These are phyloP conservation scores for Loris lydekkerianus DNA, from an alignment of 2,797 vertebrate species.

Conservation along the genomic window DNA sequence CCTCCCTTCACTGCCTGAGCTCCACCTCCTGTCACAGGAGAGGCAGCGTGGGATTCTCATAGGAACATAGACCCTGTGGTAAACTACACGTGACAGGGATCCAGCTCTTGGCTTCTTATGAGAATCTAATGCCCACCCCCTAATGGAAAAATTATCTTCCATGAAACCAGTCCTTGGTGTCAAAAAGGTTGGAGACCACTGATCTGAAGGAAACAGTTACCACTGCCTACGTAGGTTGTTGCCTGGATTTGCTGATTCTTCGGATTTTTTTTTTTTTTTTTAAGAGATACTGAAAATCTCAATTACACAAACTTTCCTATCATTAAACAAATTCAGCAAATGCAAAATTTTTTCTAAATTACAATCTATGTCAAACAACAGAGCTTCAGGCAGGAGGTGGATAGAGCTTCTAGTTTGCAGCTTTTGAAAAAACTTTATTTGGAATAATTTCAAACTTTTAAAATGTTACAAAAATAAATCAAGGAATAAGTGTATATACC, in stretches of 20 bases:
- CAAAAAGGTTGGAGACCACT: no score
- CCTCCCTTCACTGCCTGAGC: no score
- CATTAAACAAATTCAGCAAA: neutral
- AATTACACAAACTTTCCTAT: neutral
- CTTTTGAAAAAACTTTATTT: neutral
- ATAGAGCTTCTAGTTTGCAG: neutral
- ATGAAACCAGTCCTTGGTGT: no score
- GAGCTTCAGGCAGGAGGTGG: neutral
- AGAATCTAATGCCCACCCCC: no score
- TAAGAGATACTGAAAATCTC: neutral
- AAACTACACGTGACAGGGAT: no score
- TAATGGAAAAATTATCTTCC: no score
- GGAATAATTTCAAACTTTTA: neutral
- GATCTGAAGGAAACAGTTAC: neutral
- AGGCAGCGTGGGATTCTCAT: no score
- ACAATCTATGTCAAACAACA: neutral
- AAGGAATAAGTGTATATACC: neutral
- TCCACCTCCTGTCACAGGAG: no score
- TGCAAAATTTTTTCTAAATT: neutral
- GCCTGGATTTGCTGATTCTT: neutral
- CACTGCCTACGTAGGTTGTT: neutral
- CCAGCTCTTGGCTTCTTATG: no score
- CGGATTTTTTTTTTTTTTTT: neutral
- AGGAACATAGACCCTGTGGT: no score
- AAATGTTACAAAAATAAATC: neutral